phyloP scores from a whole-genome alignment of 2,797 vertebrate genomes.

The Galaxias olidus region DNA sequence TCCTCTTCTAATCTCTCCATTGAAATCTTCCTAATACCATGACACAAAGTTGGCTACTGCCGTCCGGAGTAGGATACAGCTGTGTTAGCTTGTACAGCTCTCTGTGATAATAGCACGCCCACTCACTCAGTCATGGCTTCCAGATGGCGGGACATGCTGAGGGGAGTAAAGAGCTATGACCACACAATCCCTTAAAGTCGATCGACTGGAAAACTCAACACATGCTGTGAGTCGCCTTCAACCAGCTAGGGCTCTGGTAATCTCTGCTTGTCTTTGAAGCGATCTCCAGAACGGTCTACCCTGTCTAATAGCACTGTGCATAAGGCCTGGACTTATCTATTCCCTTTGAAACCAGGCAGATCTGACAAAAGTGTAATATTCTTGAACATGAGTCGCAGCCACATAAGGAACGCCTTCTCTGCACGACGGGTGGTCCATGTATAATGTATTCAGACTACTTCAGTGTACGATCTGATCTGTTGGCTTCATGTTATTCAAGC shows the following conservation, averaged over 20 bases:
- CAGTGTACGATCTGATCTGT: neutral
- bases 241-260: conserved; percentile 35
- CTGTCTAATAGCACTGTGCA: neutral
- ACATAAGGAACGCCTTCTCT: conserved; percentile 35
- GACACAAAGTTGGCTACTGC: conserved; percentile 44
- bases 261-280: conserved; percentile 47
- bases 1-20: conserved; percentile 21
- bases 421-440: conserved; percentile 39
- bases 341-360: conserved; percentile 43
- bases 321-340: conserved; percentile 31
- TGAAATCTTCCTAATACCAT: conserved; percentile 36
- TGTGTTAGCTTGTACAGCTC: conserved; percentile 45
- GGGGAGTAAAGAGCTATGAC: conserved; percentile 51
- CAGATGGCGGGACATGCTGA: conserved; percentile 58
- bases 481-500: conserved; percentile 13
- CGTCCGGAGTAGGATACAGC: conserved; percentile 52
- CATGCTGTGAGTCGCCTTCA: conserved; percentile 33
- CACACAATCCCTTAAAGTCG: conserved; percentile 51
- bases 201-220: conserved; percentile 35
- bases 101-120: conserved; percentile 56
- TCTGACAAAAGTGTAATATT: conserved; percentile 45
- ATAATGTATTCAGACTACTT: conserved; percentile 21
- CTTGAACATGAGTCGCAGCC: conserved; percentile 44
- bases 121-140: conserved; percentile 60
- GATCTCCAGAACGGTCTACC: conserved; percentile 48